Conservation (phyloP, 2,797 vertebrate genomes). For the Melanotaenia boesemani region DNA sequence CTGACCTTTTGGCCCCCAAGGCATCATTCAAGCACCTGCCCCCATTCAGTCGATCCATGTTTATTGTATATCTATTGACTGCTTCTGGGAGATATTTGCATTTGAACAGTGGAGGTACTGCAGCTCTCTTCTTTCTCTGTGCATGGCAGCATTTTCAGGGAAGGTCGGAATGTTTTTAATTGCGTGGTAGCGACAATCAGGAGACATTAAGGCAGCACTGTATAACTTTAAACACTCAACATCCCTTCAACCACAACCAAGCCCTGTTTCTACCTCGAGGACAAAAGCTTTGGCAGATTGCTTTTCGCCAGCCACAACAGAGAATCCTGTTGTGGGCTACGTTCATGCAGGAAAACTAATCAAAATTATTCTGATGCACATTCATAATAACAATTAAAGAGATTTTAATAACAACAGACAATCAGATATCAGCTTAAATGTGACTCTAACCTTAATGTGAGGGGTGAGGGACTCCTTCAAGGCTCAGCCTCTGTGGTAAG, state of each 20-base stretch:
- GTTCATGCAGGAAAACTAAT: conserved; percentile 25
- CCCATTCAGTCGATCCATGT: conserved; percentile 59
- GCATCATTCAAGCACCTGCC: conserved; percentile 67
- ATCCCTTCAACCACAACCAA: conserved; percentile 56
- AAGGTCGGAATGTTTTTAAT: conserved; percentile 49
- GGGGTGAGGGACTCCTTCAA: conserved; percentile 10
- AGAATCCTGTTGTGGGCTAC: conserved; percentile 20
- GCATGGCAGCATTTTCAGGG: conserved; percentile 54
- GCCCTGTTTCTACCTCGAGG: conserved; percentile 71
- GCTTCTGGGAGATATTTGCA: conserved; percentile 65
- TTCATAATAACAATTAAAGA: conserved; percentile 40
- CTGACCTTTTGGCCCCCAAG: conserved; percentile 68
- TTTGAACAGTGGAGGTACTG: conserved; percentile 64
- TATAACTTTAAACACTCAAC: conserved; percentile 65
- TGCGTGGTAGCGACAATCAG: conserved; percentile 74
- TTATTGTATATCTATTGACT: conserved; percentile 67
- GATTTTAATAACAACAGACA: conserved; percentile 61
- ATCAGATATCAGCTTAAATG: conserved; percentile 54
- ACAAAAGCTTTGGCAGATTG: conserved; percentile 38
- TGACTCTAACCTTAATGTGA: conserved; percentile 15
- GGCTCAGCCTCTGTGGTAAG: conserved; percentile 25
- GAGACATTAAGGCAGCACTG: conserved; percentile 54
- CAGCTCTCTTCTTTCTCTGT: conserved; percentile 33
- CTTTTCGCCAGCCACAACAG: conserved; percentile 18
- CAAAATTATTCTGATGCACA: conserved; percentile 12